These are phyloP conservation scores for Xiphophorus maculatus DNA, from an alignment of 2,113 vertebrate species.

Conservation along the genomic window DNA sequence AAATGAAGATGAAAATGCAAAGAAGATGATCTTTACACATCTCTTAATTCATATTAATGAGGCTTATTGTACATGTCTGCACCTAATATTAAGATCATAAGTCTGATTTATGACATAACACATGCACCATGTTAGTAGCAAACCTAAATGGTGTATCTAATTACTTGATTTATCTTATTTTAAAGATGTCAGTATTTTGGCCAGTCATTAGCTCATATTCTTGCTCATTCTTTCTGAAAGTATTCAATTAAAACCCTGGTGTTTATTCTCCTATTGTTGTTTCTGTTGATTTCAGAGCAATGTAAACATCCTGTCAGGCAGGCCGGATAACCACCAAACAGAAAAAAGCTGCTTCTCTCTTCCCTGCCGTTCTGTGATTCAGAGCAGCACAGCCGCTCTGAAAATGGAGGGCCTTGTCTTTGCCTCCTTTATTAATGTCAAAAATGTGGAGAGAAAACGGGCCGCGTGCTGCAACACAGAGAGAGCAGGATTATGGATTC, in stretches of 20 bases:
- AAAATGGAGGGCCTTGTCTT: slow-evolving; percentile 56
- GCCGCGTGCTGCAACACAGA: slow-evolving; percentile 7
- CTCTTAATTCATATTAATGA: neutral
- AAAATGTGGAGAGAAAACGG: slow-evolving; percentile 8
- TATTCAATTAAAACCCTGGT: slow-evolving; percentile 54
- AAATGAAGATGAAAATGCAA: slow-evolving; percentile 2
- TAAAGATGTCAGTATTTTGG: slow-evolving; percentile 44
- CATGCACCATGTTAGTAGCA: slow-evolving; percentile 11
- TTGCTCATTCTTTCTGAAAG: slow-evolving; percentile 38
- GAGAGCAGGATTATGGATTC: slow-evolving; percentile 18
- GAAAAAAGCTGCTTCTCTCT: slow-evolving; percentile 14
- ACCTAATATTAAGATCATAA: neutral
- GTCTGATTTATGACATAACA: slow-evolving; percentile 12
- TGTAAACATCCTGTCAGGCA: slow-evolving; percentile 30
- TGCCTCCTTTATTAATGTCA: slow-evolving; percentile 33
- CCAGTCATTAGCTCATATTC: slow-evolving; percentile 22
- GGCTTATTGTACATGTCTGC: neutral
- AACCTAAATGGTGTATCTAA: slow-evolving; percentile 16
- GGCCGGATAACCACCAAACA: slow-evolving; percentile 22
- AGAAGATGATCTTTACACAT: neutral
- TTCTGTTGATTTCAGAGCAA: slow-evolving; percentile 28
- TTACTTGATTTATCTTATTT: slow-evolving; percentile 49
- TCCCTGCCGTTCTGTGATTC: slow-evolving; percentile 25
- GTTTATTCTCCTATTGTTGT: slow-evolving; percentile 38
- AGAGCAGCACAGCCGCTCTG: slow-evolving; percentile 26